Percentiles rank a stretch among this genome's conserved stretches.
Evolutionary conservation across 92 coral and sea anemone species (phyloP).

Genomic region (Hydrozoanthus gracilis): DNA sequence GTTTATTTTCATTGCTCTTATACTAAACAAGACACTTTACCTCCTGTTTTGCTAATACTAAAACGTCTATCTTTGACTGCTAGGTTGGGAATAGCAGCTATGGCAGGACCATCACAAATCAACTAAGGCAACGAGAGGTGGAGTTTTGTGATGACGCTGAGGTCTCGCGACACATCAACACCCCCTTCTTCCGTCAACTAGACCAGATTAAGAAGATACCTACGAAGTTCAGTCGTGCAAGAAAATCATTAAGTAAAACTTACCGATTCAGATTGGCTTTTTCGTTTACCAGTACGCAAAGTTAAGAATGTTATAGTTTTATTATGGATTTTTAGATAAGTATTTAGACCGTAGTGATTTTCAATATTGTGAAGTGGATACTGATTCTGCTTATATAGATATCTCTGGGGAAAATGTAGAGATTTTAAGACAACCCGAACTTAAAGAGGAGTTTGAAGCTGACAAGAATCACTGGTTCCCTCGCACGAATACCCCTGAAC

Average conservation of each 20-base stretch:
- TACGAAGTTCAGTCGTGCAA: constrained; percentile 50
- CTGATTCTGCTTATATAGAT: constrained; percentile 35
- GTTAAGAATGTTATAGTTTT: constrained; percentile 60
- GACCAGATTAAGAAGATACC: constrained; percentile 41
- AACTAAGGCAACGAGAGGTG: constrained; percentile 49
- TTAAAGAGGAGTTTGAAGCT: too few species aligned
- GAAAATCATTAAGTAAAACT: constrained; percentile 9
- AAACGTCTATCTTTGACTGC: not conserved
- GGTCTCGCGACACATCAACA: constrained; percentile 30
- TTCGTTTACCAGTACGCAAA: constrained; percentile 64
- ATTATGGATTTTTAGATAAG: constrained; percentile 43
- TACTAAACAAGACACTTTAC: not conserved
- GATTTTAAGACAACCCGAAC: constrained; percentile 2
- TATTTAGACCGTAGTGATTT: not conserved
- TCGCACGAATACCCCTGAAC: constrained; percentile 35
- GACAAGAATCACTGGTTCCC: constrained; percentile 56
- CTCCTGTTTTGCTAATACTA: not conserved
- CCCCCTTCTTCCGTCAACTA: constrained; percentile 47
- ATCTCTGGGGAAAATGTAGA: constrained; percentile 30
- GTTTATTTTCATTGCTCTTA: not conserved
- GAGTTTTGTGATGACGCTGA: constrained; percentile 25
- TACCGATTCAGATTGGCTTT: constrained; percentile 40
- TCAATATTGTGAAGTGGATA: not conserved
- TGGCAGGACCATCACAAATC: constrained; percentile 50
- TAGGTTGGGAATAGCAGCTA: constrained; percentile 40